Evolutionary conservation across 1,140 invertebrate species (phyloP), one percentile per base, ranked within the genome.

Genomic region (Ptiloglossa arizonensis): DNA sequence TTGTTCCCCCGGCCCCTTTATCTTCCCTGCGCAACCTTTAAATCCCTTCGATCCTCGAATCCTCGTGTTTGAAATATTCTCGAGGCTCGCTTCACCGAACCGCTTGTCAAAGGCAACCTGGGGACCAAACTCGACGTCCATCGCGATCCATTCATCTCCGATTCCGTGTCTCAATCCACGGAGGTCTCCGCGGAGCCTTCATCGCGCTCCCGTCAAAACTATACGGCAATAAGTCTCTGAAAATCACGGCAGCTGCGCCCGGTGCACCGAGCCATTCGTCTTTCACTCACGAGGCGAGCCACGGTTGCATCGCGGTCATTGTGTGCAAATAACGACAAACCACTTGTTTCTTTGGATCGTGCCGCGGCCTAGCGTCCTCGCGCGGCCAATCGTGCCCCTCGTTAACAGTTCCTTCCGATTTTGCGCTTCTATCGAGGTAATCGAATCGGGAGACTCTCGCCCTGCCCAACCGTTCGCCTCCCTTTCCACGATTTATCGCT

Each of bases 251-350:
- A 24, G 44, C 66, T n/a, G 63, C 63, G 5, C 4, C 9, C 19
- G 48, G 17, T 35, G 3, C 38, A 22, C 24, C 50, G 35, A 56
- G 64, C 74, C 64, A 60, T 77, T 68, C 74, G 66, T 77, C 74
- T 77, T 69, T 77, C 74, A 60, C 44, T 68, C 74, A 41, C 66
- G 56, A 50, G 56, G 56, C 5, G 22, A 13, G 48, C 32, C 24
- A 50, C 56, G 19, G 66, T 35, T 57, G 35, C 38, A 17, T 11
- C 32, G 50, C 32, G 38, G 19, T 77, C 67, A 77, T 77, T 77
- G 74, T 77, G 74, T 77, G 74, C 74, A 77, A 71, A 78, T 78
- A 78, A 71, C 68, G 67, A 71, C 75, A 71, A 71, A 78, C 59
- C 75, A 71, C 57, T 71, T 63, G 68, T 71, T 71, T 63, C 68